phyloP scores from a whole-genome alignment of 2,797 vertebrate species.

The Sebastes paucispinis region DNA sequence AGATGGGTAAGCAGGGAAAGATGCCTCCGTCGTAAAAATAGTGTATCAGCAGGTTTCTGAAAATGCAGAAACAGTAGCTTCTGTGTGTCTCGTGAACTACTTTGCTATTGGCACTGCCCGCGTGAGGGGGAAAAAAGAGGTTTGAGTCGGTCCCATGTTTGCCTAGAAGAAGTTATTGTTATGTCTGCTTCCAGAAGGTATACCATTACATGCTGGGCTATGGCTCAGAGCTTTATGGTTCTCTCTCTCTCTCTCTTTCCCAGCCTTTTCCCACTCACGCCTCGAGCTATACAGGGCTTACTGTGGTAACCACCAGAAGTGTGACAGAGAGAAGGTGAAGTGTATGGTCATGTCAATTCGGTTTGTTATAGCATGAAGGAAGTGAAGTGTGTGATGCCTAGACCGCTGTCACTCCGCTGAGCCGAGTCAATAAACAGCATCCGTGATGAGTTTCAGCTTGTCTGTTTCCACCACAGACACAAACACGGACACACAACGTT shows the following conservation, averaged over 20 bases:
- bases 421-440: conserved; percentile 65
- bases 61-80: conserved; percentile 51
- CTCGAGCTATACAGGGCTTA: neutral
- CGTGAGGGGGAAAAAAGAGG: conserved; percentile 16
- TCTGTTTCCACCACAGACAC: conserved; percentile 19
- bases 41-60: conserved; percentile 29
- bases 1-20: conserved; percentile 5
- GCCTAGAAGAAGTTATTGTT: conserved; percentile 78
- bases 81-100: conserved; percentile 51
- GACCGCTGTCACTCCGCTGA: conserved; percentile 40
- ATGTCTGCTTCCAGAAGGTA: conserved; percentile 76
- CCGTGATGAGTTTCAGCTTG: conserved; percentile 55
- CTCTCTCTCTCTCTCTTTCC: conserved; percentile 1
- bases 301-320: conserved; percentile 22
- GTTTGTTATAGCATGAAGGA: conserved; percentile 31
- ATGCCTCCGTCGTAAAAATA: conserved; percentile 14
- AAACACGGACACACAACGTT: neutral
- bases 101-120: conserved; percentile 48
- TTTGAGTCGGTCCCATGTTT: conserved; percentile 60
- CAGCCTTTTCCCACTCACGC: conserved; percentile 19
- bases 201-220: conserved; percentile 65
- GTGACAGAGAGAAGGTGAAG: conserved; percentile 22
- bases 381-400: conserved; percentile 50
- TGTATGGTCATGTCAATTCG: conserved; percentile 31
- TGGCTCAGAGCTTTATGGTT: conserved; percentile 24